Conservation (phyloP, 2,888 invertebrate species). For the Meiosimyza platycephala region DNA sequence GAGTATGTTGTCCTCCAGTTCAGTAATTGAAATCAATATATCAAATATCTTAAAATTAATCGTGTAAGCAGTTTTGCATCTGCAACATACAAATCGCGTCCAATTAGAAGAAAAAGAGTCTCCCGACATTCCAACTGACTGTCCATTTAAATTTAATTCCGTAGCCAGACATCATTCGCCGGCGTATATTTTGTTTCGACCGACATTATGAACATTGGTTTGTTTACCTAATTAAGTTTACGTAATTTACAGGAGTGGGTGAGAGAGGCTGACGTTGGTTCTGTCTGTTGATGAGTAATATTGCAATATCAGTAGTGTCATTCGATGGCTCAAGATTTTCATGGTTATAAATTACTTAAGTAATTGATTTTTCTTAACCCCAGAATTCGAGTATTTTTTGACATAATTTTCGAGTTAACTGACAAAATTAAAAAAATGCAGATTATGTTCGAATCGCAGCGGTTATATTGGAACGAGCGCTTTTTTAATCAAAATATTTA, state of each 20-base stretch:
- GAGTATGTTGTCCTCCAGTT: not conserved
- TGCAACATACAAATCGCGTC: constrained; percentile 24
- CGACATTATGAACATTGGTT: constrained; percentile 10
- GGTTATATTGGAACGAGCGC: no score
- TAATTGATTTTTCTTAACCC: no score
- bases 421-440: no score
- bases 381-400: no score
- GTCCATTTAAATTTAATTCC: constrained; percentile 3
- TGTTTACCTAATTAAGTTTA: constrained; percentile 19
- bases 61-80: constrained; percentile 28
- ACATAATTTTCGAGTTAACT: no score
- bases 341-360: no score
- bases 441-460: no score
- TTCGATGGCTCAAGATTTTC: no score
- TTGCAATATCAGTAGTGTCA: no score
- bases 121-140: not conserved
- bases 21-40: constrained; percentile 45
- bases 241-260: not conserved
- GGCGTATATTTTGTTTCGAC: not conserved
- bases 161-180: constrained; percentile 1
- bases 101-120: constrained; percentile 14
- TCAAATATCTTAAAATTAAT: constrained; percentile 30
- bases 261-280: no score
- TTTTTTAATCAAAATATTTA: no score
- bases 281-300: no score